Base-by-base conservation (phyloP, 2,113 vertebrate species). In the Lycaon pictus region DNA sequence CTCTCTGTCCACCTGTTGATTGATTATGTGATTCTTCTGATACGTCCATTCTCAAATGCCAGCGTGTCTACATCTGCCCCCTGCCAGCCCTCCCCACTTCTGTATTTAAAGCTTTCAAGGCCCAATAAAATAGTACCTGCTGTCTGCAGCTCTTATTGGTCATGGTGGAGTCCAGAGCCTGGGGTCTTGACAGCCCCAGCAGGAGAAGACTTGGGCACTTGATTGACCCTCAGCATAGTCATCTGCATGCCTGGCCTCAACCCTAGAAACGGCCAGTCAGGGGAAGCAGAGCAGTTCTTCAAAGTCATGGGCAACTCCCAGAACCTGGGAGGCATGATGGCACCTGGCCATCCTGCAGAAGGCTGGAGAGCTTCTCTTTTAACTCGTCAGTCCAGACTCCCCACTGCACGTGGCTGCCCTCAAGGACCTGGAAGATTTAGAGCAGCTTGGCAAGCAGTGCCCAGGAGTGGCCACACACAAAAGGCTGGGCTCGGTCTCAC, bases 101-200 rank as follows among this genome's bases (percentile, higher is more conserved):
- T 98, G 97, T 98, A 98, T 98, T 98, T 98, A 98, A 98, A 98
- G 98, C 98, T 98, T 98, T 89, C 11, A 17, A 98, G 97, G 93
- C 95, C 95, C 92, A 98, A 98, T 98, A 98, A 98, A 97, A 62
- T 97, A 98, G 97, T 94, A 93, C 74, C 58, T 96, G 98, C 97
- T 96, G 25, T 96, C 96, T 80, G 93, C 96, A 98, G n/a, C 93
- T 76, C 81, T 77, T 74, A 5, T 29, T 87, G 71, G 15, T 96
- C 58, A 20, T 23, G 35, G 19, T 77, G 35, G 58, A 76, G 23
- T 22, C 76, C 53, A 71, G 76, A 92, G 13, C 51, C 29, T 35
- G 29, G 37, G 32, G 19, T 43, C 48, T 88, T 4, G 0, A 83
- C 29, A 74, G 19, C 63, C 93, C 56, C 69, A 20, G 35, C 35